Base-by-base conservation (phyloP, 2,888 invertebrate species). In the Nemotelus nigrinus region DNA sequence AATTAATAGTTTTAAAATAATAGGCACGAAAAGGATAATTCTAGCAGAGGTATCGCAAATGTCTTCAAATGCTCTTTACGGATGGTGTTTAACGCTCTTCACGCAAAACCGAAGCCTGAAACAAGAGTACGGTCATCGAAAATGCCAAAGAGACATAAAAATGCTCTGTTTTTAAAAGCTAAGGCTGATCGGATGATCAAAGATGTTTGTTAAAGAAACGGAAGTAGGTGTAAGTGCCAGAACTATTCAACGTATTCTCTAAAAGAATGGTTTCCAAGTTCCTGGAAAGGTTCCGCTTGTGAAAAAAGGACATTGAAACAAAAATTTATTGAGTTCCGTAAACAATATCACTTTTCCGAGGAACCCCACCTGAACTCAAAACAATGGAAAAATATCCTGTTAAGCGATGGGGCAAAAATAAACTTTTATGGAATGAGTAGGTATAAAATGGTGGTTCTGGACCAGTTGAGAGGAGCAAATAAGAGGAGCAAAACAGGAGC, bases 241-340 rank as follows among this genome's bases (percentile, higher is more conserved):
- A 58, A 58, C 1, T 58, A 2, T 58, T 58, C 58, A 2, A 58
- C 58, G 25, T 58, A 58, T 2, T 58, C 25, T 58, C 25, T 25
- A 58, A 58, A 58, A 58, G 58, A 58, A 58, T 58, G 58, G 58
- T 58, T 25, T 58, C n/a, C 10, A 58, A 58, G 58, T 25, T 58
- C 25, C 58, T 58, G n/a, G 58, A 58, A 58, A n/a, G 25, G 10
- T n/a, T 58, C 58, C 58, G n/a, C 58, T n/a, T 58, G n/a, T 58
- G 58, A 58, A 58, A 2, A 58, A 58, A n/a, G 58, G 7, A n/a
- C 58, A 58, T 58, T 25, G 25, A 58, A 58, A 58, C 7, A 58
- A 2, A 58, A 58, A 58, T 5, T 1, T n/a, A 58, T 58, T 58
- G 8, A 58, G 58, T 58, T 10, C 25, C 1, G 4, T 58, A 6